Evolutionary conservation across 2,113 vertebrate genomes (phyloP).

Genomic region (Ictalurus punctatus): DNA sequence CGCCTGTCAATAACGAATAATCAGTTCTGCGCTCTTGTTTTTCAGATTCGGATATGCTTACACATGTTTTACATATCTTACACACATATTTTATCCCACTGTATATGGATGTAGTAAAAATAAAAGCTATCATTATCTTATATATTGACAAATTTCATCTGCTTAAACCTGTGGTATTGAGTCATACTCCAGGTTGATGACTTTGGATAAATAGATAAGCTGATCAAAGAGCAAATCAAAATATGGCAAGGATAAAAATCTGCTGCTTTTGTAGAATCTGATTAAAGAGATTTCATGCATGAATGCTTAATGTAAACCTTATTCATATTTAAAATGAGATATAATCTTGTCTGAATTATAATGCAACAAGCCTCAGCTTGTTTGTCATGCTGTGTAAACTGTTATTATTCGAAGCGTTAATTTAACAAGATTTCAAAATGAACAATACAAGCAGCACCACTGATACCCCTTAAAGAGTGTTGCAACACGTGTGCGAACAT

Average conservation of each 20-base stretch:
- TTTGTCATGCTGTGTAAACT: neutral
- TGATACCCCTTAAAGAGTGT: constrained; percentile 2
- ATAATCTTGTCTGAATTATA: neutral
- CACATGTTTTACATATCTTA: neutral
- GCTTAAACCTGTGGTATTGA: neutral
- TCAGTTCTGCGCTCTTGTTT: neutral
- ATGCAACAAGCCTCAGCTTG: neutral
- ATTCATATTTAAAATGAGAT: constrained; percentile 17
- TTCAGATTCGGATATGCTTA: neutral
- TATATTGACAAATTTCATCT: neutral
- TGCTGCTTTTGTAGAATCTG: neutral
- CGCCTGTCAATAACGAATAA: neutral
- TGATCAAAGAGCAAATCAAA: neutral
- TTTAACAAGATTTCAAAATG: constrained; percentile 12
- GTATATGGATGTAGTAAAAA: neutral
- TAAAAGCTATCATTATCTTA: neutral
- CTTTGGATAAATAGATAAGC: neutral
- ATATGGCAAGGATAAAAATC: neutral
- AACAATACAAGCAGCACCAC: neutral
- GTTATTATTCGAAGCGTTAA: neutral
- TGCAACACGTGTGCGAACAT: neutral
- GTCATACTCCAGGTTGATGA: neutral
- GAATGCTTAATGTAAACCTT: neutral
- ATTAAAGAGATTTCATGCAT: neutral
- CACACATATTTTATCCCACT: neutral